These are phyloP conservation scores for Parauchenoglanis punctatus DNA, from an alignment of 2,797 vertebrate species.

Conservation along the genomic window DNA sequence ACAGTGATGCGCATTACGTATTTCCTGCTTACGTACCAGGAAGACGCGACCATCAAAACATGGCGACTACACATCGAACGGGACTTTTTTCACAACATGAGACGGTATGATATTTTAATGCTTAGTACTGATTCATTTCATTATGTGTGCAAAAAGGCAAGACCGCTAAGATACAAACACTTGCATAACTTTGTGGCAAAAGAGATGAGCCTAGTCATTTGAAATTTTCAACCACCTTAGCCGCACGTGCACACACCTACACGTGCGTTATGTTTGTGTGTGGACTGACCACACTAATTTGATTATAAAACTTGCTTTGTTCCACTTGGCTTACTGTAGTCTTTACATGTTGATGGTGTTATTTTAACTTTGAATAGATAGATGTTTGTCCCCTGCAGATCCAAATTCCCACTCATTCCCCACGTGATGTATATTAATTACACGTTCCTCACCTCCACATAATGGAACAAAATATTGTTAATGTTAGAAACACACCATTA, in stretches of 20 bases:
- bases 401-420: background rate
- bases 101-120: conserved; percentile 8
- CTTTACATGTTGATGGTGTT: background rate
- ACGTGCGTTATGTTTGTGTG: background rate
- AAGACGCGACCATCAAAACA: background rate
- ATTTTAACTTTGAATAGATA: background rate
- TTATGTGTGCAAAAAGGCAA: background rate
- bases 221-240: background rate
- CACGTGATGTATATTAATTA: background rate
- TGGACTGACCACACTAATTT: background rate
- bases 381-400: background rate
- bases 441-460: background rate
- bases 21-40: background rate
- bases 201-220: background rate
- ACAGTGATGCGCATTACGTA: background rate
- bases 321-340: too few relatives aligned
- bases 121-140: background rate
- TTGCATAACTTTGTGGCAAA: background rate
- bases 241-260: background rate
- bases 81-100: background rate
- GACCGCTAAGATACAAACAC: background rate
- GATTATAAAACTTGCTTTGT: background rate
- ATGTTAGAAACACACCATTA: background rate
- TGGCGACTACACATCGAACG: background rate
- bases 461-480: background rate